Evolutionary conservation across 1,140 invertebrate species (phyloP).

Genomic region (Diuraphis noxia): DNA sequence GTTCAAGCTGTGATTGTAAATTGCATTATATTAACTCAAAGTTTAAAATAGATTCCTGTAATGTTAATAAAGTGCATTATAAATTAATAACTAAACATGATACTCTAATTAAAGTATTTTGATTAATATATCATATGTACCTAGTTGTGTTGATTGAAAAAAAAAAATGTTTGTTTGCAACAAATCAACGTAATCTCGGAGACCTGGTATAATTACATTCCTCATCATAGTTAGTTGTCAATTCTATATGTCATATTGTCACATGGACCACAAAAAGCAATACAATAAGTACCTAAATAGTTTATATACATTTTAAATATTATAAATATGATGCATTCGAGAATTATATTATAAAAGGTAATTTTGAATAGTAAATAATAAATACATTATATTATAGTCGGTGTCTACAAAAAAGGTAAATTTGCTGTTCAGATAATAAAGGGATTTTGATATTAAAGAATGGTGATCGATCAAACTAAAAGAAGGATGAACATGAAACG

Average conservation of each 20-base stretch:
- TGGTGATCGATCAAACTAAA: slow-evolving; percentile 2
- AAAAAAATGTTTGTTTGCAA: neutral
- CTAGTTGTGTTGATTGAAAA: neutral
- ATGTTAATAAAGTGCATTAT: neutral
- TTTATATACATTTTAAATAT: neutral
- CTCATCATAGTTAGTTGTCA: neutral
- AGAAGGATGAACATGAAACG: neutral
- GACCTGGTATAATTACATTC: neutral
- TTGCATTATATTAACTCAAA: neutral
- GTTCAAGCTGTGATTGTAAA: neutral
- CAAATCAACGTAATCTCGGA: neutral
- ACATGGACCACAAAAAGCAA: neutral
- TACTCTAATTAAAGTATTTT: neutral
- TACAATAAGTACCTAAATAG: neutral
- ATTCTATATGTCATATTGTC: neutral
- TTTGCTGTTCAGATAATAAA: neutral
- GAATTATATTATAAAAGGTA: slow-evolving; percentile 9
- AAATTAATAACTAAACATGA: neutral
- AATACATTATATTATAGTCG: neutral
- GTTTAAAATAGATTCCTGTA: too few species aligned
- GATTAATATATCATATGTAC: neutral
- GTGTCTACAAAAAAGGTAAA: neutral
- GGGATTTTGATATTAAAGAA: neutral
- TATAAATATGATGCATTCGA: neutral
- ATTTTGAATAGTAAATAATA: slow-evolving; percentile 3